These are phyloP conservation scores for Parnassius orleans DNA, from an alignment of 2,888 invertebrate genomes.

Conservation along the genomic window DNA sequence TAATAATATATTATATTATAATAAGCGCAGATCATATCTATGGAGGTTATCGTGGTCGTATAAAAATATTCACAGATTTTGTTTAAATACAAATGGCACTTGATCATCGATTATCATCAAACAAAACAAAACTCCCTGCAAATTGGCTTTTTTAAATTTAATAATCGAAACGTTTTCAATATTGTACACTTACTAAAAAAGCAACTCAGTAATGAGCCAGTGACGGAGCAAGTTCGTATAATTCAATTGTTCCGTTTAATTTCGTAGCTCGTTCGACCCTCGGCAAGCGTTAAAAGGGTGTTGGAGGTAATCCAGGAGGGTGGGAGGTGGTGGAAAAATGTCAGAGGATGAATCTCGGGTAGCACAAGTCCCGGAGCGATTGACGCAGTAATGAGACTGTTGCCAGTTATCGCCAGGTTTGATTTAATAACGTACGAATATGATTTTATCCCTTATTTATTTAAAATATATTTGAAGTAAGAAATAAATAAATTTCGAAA, in stretches of 20 bases:
- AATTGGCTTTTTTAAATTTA: conserved; percentile 35
- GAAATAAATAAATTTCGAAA: no score
- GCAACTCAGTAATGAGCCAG: conserved; percentile 44
- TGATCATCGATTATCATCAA: conserved; percentile 6
- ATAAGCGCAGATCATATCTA: no score
- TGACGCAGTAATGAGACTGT: conserved; percentile 45
- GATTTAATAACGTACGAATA: conserved; percentile 7
- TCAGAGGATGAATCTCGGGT: conserved; percentile 46
- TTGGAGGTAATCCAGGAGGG: conserved; percentile 41
- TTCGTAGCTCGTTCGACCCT: conserved; percentile 52
- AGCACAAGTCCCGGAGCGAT: conserved; percentile 47
- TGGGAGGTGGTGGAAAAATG: conserved; percentile 58
- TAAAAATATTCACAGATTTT: no score
- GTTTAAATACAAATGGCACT: not conserved
- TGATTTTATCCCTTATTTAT: not conserved
- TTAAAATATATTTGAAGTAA: not conserved
- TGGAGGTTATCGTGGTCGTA: no score
- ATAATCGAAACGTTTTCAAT: conserved; percentile 41
- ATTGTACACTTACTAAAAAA: conserved; percentile 32
- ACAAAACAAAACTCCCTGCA: conserved; percentile 6
- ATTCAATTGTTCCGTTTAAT: conserved; percentile 67
- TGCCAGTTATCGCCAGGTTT: conserved; percentile 1
- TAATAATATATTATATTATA: no score
- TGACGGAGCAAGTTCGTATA: conserved; percentile 57
- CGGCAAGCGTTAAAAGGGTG: conserved; percentile 65